A percentile compares a stretch with the other conserved stretches of the same genome.
Evolutionary conservation across 2,888 invertebrate genomes (phyloP).

Genomic region (Anarsia innoxiella): DNA sequence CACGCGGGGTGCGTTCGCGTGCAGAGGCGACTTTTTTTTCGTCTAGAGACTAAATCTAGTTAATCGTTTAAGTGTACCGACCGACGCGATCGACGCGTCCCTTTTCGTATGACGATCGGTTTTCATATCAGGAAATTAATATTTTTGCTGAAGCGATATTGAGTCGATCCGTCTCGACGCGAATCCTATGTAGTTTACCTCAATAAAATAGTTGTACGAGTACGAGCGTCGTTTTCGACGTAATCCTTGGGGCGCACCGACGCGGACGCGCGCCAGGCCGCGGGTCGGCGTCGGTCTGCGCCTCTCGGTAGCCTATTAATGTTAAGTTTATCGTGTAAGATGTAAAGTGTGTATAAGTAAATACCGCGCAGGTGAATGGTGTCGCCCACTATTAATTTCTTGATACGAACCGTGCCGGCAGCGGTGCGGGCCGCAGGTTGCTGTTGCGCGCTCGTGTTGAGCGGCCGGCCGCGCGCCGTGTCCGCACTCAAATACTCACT

Average conservation of each 20-base stretch:
- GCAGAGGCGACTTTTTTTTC: slow-evolving; percentile 30
- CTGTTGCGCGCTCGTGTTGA: slow-evolving; percentile 22
- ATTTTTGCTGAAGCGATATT: slow-evolving; percentile 48
- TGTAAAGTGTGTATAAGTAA: slow-evolving; percentile 61
- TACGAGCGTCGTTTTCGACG: slow-evolving; percentile 68
- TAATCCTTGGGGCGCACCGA: slow-evolving; percentile 16
- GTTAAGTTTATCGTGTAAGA: slow-evolving; percentile 65
- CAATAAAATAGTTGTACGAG: slow-evolving; percentile 61
- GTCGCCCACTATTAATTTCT: slow-evolving; percentile 59
- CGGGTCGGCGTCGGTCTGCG: no score
- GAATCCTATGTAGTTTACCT: slow-evolving; percentile 72
- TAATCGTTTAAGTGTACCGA: slow-evolving; percentile 24
- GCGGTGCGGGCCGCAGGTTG: background rate
- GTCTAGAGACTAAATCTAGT: slow-evolving; percentile 25
- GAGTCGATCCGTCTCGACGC: slow-evolving; percentile 47
- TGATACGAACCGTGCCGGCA: slow-evolving; percentile 28
- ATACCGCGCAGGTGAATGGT: slow-evolving; percentile 41
- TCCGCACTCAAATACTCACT: slow-evolving; percentile 31
- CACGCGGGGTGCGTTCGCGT: slow-evolving; percentile 29
- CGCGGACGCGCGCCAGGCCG: no score
- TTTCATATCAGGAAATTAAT: slow-evolving; percentile 55
- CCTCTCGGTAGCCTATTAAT: slow-evolving; percentile 68
- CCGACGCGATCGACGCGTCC: slow-evolving; percentile 27
- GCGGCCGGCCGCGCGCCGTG: slow-evolving; percentile 27
- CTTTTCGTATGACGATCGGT: slow-evolving; percentile 38